These are phyloP conservation scores for Ibycter americanus DNA, from an alignment of 2,797 vertebrate genomes.

Conservation along the genomic window DNA sequence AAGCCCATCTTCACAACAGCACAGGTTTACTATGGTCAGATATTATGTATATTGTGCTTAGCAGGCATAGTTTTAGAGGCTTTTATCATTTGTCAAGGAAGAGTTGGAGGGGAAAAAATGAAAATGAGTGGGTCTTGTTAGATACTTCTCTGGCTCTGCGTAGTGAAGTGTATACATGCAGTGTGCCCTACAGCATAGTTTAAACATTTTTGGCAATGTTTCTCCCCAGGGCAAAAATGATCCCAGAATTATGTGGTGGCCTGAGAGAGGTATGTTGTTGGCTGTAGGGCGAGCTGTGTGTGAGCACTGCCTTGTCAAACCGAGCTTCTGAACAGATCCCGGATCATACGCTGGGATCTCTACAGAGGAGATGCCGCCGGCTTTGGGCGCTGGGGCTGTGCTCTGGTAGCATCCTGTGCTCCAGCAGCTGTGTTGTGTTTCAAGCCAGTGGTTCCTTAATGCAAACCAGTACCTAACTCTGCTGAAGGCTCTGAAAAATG, in stretches of 20 bases:
- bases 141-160: not conserved
- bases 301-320: not conserved
- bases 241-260: not conserved
- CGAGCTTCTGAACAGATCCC: not conserved
- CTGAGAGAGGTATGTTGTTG: not conserved
- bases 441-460: not conserved
- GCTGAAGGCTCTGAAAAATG: not conserved
- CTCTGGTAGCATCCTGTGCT: not conserved
- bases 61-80: not conserved
- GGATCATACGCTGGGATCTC: fast-evolving
- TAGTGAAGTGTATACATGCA: not conserved
- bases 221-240: not conserved
- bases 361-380: not conserved
- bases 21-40: not conserved
- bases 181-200: not conserved
- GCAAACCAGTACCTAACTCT: not conserved
- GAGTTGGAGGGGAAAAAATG: not conserved
- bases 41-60: not conserved
- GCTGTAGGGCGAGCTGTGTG: not conserved
- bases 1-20: not conserved
- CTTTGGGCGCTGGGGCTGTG: not conserved
- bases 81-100: not conserved
- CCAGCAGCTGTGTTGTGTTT: too few relatives aligned
- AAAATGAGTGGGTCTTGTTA: not conserved
- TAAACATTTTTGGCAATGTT: not conserved